Conservation (phyloP, 92 coral and sea anemone species). For the Epizoanthus illoricatus region DNA sequence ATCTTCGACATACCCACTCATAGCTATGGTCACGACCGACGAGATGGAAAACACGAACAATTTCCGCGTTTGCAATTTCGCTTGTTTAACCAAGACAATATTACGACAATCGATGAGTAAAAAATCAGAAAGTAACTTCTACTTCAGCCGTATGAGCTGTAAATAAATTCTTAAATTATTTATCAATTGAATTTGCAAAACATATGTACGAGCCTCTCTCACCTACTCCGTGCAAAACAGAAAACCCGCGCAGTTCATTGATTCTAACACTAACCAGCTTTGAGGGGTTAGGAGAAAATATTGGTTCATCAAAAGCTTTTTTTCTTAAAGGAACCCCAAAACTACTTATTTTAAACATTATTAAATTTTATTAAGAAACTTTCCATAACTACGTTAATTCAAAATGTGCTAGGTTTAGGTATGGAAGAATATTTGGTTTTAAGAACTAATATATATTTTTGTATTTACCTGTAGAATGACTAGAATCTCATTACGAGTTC, state of each 20-base stretch:
- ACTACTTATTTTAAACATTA: background rate
- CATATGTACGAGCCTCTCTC: background rate
- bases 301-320: background rate
- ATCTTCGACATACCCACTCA: conserved; percentile 69
- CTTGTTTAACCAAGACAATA: background rate
- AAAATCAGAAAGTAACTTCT: background rate
- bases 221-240: too few species aligned
- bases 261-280: too few species aligned
- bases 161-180: conserved; percentile 7
- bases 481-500: conserved; percentile 47
- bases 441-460: background rate
- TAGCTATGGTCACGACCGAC: conserved; percentile 8
- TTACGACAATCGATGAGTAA: background rate
- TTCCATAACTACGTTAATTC: too few species aligned
- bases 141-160: background rate
- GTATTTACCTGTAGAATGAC: background rate
- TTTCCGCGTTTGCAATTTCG: background rate
- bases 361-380: too few species aligned
- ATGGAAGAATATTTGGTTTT: too few species aligned
- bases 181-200: conserved; percentile 15
- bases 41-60: background rate
- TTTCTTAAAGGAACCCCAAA: background rate
- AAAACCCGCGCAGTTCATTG: too few species aligned
- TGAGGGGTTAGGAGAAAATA: conserved; percentile 28
- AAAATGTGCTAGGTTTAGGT: too few species aligned